Evolutionary conservation across 2,113 vertebrate genomes (phyloP).

Genomic region (Forbesichthys agassizii): DNA sequence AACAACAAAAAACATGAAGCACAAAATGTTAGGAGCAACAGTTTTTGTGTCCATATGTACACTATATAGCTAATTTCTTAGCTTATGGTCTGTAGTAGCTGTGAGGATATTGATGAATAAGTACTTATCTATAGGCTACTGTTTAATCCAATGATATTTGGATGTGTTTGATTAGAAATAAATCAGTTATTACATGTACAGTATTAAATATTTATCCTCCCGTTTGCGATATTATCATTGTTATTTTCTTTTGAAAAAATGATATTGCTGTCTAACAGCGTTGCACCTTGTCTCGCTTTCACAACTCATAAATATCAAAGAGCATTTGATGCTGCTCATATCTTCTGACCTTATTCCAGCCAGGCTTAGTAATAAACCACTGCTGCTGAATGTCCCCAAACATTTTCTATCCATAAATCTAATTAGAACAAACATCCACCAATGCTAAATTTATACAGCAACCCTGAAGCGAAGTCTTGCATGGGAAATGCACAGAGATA

Average conservation of each 20-base stretch:
- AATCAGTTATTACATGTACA: neutral
- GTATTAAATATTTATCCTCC: constrained; percentile 8
- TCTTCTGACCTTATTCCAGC: constrained; percentile 64
- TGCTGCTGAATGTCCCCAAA: constrained; percentile 58
- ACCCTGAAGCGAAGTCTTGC: constrained; percentile 52
- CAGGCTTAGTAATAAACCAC: constrained; percentile 60
- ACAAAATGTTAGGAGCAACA: neutral
- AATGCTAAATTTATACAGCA: constrained; percentile 61
- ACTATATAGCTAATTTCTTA: neutral
- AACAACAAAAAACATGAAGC: neutral
- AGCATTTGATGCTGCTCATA: constrained; percentile 54
- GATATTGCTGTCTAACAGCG: constrained; percentile 24
- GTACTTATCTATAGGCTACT: neutral
- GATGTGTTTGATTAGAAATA: neutral
- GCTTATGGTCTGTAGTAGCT: neutral
- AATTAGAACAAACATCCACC: constrained; percentile 69
- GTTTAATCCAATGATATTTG: neutral
- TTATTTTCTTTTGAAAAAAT: constrained; percentile 23
- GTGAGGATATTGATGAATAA: neutral
- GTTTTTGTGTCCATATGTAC: neutral
- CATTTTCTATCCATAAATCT: constrained; percentile 66
- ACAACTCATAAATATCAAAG: constrained; percentile 58
- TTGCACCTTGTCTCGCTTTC: constrained; percentile 46
- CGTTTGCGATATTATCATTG: constrained; percentile 18
- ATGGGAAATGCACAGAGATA: constrained; percentile 61